Percentiles rank a stretch among this genome's conserved stretches.
phyloP scores from a whole-genome alignment of 2,113 vertebrate genomes.

The Syrrhaptes paradoxus region DNA sequence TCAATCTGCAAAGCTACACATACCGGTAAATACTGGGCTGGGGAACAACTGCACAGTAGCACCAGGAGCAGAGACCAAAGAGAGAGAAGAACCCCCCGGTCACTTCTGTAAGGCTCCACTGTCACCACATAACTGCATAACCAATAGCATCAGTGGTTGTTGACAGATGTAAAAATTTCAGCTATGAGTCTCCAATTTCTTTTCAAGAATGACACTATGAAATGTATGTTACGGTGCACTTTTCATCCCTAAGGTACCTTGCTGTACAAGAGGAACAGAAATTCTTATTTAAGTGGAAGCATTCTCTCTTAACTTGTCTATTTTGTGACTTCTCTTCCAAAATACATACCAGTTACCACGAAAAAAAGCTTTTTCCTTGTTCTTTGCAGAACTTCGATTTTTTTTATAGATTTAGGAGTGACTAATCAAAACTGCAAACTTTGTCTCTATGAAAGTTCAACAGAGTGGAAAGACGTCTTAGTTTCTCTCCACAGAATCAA shows the following conservation, averaged over 20 bases:
- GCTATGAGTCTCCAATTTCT: background rate
- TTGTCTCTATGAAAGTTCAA: background rate
- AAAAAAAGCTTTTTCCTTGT: accelerated
- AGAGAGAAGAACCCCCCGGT: background rate
- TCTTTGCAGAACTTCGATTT: background rate
- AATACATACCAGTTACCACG: background rate
- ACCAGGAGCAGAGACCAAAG: background rate
- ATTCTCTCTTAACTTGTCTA: background rate
- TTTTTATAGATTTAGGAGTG: background rate
- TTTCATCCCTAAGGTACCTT: background rate
- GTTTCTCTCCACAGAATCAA: background rate
- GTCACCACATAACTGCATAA: background rate
- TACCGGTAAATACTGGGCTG: background rate
- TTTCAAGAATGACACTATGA: background rate
- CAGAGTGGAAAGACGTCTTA: background rate
- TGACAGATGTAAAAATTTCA: background rate
- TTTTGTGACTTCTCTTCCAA: background rate
- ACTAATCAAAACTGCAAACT: background rate
- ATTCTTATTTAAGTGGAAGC: background rate
- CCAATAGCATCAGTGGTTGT: background rate
- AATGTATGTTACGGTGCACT: background rate
- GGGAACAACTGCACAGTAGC: background rate
- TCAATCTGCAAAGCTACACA: background rate
- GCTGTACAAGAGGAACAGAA: background rate
- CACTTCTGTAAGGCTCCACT: background rate